Conservation (phyloP, 2,888 invertebrate species). For the Bugula neritina region DNA sequence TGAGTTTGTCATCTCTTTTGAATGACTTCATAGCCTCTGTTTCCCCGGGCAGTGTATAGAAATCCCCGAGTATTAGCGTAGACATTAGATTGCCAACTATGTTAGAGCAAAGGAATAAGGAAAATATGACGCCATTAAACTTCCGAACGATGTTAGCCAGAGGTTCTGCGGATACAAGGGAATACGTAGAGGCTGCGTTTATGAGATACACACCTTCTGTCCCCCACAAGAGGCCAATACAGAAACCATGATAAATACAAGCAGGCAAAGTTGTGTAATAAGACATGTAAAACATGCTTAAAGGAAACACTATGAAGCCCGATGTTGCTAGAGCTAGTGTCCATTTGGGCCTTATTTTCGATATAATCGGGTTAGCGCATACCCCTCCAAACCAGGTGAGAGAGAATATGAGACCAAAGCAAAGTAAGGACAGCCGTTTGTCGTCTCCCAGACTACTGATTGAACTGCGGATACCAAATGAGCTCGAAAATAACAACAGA, state of each 20-base stretch:
- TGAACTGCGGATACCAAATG: background rate
- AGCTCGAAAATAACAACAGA: background rate
- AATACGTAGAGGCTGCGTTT: background rate
- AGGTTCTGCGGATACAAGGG: background rate
- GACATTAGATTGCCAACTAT: background rate
- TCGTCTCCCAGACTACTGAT: slow-evolving; percentile 12
- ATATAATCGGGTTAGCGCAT: slow-evolving; percentile 1
- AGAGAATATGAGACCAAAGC: background rate
- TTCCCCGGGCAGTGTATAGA: background rate
- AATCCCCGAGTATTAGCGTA: background rate
- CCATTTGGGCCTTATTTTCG: slow-evolving; percentile 3
- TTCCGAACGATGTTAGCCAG: background rate
- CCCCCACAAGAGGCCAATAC: slow-evolving; percentile 5
- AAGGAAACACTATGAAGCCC: background rate
- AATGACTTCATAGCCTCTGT: background rate
- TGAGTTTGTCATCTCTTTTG: too few species aligned
- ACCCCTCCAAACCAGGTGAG: slow-evolving; percentile 21
- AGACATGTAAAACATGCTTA: background rate
- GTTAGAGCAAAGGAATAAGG: slow-evolving; percentile 7
- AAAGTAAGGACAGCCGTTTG: background rate
- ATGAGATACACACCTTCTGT: slow-evolving; percentile 12
- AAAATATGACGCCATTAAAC: background rate
- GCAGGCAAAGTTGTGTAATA: slow-evolving; percentile 7
- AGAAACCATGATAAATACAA: background rate
- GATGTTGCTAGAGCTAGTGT: background rate